These are phyloP conservation scores for Pedicia rivosa DNA, from an alignment of 2,888 invertebrate genomes.

Conservation along the genomic window DNA sequence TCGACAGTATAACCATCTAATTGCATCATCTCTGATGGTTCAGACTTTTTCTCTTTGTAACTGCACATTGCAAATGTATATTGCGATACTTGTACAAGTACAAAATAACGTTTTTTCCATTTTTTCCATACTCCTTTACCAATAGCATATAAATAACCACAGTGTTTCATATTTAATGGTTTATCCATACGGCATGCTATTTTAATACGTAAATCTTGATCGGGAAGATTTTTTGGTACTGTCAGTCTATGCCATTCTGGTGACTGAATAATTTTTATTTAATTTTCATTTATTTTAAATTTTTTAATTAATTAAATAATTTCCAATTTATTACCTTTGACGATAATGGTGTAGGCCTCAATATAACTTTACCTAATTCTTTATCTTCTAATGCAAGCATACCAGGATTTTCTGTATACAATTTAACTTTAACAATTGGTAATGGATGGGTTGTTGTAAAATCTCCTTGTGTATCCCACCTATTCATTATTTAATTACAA, in stretches of 20 bases:
- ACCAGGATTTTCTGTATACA: constrained; percentile 94
- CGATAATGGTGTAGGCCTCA: constrained; percentile 74
- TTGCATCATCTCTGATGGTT: constrained; percentile 99
- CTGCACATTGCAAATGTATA: constrained; percentile 99
- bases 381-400: constrained; percentile 98
- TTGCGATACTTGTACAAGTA: constrained; percentile 97
- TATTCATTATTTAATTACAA: constrained; percentile 21
- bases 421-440: constrained; percentile 93
- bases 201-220: constrained; percentile 92
- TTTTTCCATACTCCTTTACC: constrained; percentile 98
- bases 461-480: constrained; percentile 99
- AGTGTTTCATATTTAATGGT: constrained; percentile 98
- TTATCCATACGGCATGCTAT: constrained; percentile 98
- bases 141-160: constrained; percentile 84
- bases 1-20: constrained; percentile 98
- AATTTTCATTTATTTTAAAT: neutral
- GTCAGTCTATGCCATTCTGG: constrained; percentile 99
- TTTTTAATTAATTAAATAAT: neutral
- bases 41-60: constrained; percentile 97
- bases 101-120: constrained; percentile 98
- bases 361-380: constrained; percentile 84
- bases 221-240: constrained; percentile 84
- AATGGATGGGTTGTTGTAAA: constrained; percentile 96
- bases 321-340: constrained; percentile 40
- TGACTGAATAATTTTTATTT: constrained; percentile 34